Conservation (phyloP, 1,140 invertebrate species). For the Dreissena polymorpha region DNA sequence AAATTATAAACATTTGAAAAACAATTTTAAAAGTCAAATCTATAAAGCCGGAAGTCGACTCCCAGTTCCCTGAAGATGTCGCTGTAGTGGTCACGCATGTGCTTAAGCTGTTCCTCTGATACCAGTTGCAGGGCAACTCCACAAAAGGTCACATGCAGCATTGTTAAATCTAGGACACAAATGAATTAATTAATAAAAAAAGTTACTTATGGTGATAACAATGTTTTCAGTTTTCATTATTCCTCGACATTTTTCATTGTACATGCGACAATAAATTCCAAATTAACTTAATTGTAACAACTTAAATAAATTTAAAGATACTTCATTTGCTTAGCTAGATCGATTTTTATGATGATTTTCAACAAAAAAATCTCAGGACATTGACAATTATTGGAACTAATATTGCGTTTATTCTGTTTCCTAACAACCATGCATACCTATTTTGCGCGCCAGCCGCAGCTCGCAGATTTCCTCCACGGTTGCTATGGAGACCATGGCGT, state of each 20-base stretch:
- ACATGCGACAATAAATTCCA: too few species aligned
- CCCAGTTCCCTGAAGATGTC: conserved; percentile 16
- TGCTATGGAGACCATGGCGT: conserved; percentile 49
- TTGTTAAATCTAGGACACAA: conserved; percentile 13
- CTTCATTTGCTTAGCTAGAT: too few species aligned
- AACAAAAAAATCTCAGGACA: too few species aligned
- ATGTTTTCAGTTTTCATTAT: too few species aligned
- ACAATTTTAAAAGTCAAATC: conserved; percentile 43
- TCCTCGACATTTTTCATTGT: too few species aligned
- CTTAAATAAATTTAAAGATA: too few species aligned
- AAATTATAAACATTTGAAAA: not conserved
- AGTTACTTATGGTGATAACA: too few species aligned
- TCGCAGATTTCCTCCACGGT: conserved; percentile 57
- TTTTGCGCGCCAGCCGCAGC: conserved; percentile 41
- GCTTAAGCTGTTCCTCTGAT: conserved; percentile 28
- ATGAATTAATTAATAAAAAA: too few species aligned
- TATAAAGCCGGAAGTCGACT: conserved; percentile 21
- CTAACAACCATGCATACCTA: not conserved
- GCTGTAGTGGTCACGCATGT: conserved; percentile 28
- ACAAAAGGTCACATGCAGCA: conserved; percentile 47
- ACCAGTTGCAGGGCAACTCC: conserved; percentile 27
- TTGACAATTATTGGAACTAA: too few species aligned
- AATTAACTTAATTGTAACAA: too few species aligned
- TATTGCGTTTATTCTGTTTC: too few species aligned
- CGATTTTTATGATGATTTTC: too few species aligned